These are phyloP conservation scores for Araneus ventricosus DNA, from an alignment of 1,140 invertebrate genomes.

Conservation along the genomic window DNA sequence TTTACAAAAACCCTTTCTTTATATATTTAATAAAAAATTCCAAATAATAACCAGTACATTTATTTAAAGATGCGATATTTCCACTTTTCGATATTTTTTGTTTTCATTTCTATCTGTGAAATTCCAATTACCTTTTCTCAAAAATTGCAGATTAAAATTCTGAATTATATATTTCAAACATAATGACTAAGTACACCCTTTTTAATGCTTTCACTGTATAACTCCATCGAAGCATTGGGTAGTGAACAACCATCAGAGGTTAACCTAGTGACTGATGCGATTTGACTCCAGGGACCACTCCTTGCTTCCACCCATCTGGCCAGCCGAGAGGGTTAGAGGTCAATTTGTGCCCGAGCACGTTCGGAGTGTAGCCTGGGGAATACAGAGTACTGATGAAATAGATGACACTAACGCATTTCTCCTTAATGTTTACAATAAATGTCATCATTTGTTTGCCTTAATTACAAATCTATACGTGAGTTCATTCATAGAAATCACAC, in stretches of 20 bases:
- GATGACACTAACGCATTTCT: neutral
- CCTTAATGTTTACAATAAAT: neutral
- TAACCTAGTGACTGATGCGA: neutral
- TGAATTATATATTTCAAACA: no score
- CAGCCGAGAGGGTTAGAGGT: slow-evolving; percentile 50
- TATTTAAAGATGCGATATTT: no score
- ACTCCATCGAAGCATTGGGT: no score
- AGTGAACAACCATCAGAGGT: neutral
- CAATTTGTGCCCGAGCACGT: slow-evolving; percentile 61
- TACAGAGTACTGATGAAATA: neutral
- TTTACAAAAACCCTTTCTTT: no score
- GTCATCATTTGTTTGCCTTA: neutral
- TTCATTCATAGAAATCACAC: neutral
- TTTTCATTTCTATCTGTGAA: no score
- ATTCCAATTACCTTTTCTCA: no score
- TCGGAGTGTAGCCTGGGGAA: neutral
- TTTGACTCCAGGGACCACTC: neutral
- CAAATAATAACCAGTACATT: no score
- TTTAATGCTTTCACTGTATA: no score
- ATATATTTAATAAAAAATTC: no score
- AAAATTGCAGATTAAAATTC: no score
- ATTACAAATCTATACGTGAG: neutral
- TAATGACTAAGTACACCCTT: no score
- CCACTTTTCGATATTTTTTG: no score
- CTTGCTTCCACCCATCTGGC: slow-evolving; percentile 39